Conservation (phyloP, 2,888 invertebrate species). For the Melanargia galathea region DNA sequence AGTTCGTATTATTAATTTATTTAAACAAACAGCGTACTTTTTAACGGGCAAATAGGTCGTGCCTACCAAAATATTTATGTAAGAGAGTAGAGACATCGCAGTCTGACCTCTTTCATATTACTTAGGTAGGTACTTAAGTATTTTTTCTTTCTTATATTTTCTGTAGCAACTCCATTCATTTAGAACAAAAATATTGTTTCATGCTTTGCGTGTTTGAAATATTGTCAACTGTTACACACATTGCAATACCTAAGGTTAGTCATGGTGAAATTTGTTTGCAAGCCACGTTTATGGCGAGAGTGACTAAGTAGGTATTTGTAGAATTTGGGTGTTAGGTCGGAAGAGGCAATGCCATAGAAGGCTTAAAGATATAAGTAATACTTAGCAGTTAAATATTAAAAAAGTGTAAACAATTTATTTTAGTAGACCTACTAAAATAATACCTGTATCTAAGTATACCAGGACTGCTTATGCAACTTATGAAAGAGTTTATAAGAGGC, state of each 20-base stretch:
- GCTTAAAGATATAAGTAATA: background rate
- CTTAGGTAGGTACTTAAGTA: background rate
- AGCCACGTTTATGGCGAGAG: conserved; percentile 20
- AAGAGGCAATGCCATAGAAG: background rate
- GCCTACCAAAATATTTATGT: background rate
- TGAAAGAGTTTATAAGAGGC: too few relatives aligned
- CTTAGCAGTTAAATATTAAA: too few relatives aligned
- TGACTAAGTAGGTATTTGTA: conserved; percentile 27
- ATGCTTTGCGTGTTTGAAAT: conserved; percentile 5
- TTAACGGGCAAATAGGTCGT: background rate
- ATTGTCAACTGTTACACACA: conserved; percentile 12
- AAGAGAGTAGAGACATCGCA: background rate
- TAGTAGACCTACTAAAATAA: too few relatives aligned
- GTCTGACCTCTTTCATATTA: background rate
- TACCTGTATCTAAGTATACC: too few relatives aligned
- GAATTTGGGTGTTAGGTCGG: conserved; percentile 12
- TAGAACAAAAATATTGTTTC: conserved; percentile 16
- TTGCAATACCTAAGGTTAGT: conserved; percentile 29
- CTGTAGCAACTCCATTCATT: conserved; percentile 5
- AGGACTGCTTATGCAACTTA: too few relatives aligned
- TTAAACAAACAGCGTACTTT: background rate
- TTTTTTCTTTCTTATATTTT: background rate
- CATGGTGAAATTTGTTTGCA: conserved; percentile 38
- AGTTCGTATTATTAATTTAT: background rate
- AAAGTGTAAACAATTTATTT: too few relatives aligned